Percentiles rank a stretch among this genome's conserved stretches.
Conservation (phyloP, 2,113 vertebrate species). For the Periophthalmodon schlosseri region DNA sequence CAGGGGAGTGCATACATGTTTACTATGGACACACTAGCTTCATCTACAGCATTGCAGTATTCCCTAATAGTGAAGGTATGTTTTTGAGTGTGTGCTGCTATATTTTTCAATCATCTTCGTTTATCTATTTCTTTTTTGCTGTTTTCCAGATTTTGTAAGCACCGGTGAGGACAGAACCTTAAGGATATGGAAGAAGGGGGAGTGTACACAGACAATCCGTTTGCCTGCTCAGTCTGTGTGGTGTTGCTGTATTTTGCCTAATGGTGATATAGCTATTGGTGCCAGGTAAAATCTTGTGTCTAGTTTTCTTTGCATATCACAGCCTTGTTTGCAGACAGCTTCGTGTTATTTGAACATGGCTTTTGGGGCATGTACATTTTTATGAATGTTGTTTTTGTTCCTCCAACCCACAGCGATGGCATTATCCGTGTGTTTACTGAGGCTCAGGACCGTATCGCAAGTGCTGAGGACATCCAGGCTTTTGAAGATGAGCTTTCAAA, state of each 20-base stretch:
- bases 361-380: not conserved
- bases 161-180: conserved; percentile 92
- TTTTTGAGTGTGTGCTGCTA: not conserved
- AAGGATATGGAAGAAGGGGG: conserved; percentile 89
- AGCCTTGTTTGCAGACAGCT: not conserved
- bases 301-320: not conserved
- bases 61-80: conserved; percentile 89
- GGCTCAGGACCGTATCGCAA: conserved; percentile 84
- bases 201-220: conserved; percentile 91
- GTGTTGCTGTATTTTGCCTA: conserved; percentile 93
- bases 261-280: conserved; percentile 91
- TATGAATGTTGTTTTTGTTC: conserved; percentile 11
- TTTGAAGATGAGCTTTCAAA: conserved; percentile 95
- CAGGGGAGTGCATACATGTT: conserved; percentile 89
- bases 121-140: not conserved
- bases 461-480: conserved; percentile 85
- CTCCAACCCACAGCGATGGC: conserved; percentile 82
- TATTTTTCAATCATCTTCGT: too few relatives aligned
- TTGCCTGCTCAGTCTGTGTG: conserved; percentile 96
- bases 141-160: conserved; percentile 87
- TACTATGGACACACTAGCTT: conserved; percentile 96
- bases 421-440: conserved; percentile 94
- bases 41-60: conserved; percentile 92
- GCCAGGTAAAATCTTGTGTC: conserved; percentile 82
- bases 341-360: not conserved